These are phyloP conservation scores for Lordiphosa collinella DNA, from an alignment of 1,140 invertebrate genomes.

Conservation along the genomic window DNA sequence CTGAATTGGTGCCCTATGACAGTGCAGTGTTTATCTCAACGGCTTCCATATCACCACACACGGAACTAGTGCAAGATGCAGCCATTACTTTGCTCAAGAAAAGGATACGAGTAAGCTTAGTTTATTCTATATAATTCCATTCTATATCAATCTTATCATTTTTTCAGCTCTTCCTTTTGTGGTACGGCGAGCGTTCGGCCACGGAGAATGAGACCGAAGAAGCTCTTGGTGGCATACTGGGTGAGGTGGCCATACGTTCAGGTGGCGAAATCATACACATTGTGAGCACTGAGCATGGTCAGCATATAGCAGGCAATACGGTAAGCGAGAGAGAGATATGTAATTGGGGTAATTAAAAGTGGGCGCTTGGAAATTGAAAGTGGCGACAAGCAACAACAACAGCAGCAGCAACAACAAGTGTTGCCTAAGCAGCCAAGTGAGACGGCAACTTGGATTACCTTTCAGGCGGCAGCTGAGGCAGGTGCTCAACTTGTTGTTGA, in stretches of 20 bases:
- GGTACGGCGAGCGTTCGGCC: slow-evolving; percentile 58
- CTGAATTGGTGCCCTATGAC: slow-evolving; percentile 82
- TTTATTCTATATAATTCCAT: too few species aligned
- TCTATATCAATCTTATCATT: background rate
- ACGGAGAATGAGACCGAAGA: slow-evolving; percentile 76
- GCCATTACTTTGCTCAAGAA: slow-evolving; percentile 81
- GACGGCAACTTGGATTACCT: slow-evolving; percentile 70
- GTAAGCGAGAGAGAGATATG: slow-evolving; percentile 50
- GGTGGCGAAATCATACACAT: slow-evolving; percentile 78
- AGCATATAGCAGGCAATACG: slow-evolving; percentile 74
- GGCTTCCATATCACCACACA: slow-evolving; percentile 79
- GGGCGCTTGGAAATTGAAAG: slow-evolving; percentile 59
- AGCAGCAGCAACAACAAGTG: slow-evolving; percentile 33
- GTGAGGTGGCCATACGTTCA: slow-evolving; percentile 72
- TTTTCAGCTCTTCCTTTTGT: slow-evolving; percentile 39
- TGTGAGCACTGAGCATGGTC: slow-evolving; percentile 72
- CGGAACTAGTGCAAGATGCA: slow-evolving; percentile 80
- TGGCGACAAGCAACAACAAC: slow-evolving; percentile 29
- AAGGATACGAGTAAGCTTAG: slow-evolving; percentile 80
- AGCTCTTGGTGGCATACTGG: slow-evolving; percentile 64
- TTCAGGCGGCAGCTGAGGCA: slow-evolving; percentile 11
- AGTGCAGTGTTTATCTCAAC: slow-evolving; percentile 82
- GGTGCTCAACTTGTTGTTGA: slow-evolving; percentile 48
- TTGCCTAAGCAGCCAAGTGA: slow-evolving; percentile 72
- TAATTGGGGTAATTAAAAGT: slow-evolving; percentile 69